Evolutionary conservation across 2,888 invertebrate genomes (phyloP), one percentile per base, ranked within the genome.

Genomic region (Callyntrura sp.): DNA sequence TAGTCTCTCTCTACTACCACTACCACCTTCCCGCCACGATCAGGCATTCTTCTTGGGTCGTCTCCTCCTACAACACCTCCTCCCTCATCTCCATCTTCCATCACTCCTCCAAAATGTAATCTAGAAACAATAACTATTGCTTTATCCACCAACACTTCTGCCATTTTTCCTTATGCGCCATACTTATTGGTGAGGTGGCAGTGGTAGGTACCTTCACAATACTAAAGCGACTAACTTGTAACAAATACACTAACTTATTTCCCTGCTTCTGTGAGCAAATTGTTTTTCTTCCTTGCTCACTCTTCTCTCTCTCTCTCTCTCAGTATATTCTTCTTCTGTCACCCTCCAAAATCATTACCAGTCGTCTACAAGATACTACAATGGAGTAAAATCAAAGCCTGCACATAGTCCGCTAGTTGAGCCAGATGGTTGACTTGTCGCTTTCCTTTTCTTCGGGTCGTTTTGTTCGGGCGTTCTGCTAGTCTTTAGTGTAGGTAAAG

Each of bases 11-110:
- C n/a, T n/a, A n/a, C n/a, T 17, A 57, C n/a, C 2, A 55, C 3
- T 17, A 1, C 8, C n/a, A 8, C 17, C 17, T 57, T 57, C 2
- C 57, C 57, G 17, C 57, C 57, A 57, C 20, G 5, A 57, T n/a
- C 57, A 57, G 45, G 11, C 9, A 57, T 82, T 73, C 88, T 82
- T 88, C 88, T 82, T 88, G 14, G n/a, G n/a, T n/a, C n/a, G n/a
- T n/a, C 45, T 81, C 55, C 82, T 88, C 82, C 88, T 62, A 82
- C 85, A 48, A 43, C 81, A 70, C 88, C 88, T 82, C 88, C 88
- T 55, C 73, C 70, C 60, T 88, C 82, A 55, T 73, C 87, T 81
- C 55, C 57, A 23, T 76, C 55, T 65, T 51, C 79, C 81, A 81
- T 87, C 65, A 70, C 51, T 78, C 23, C 76, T 17, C 65, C 35